Conservation (phyloP, 2,888 invertebrate species). For the Mimas tiliae region DNA sequence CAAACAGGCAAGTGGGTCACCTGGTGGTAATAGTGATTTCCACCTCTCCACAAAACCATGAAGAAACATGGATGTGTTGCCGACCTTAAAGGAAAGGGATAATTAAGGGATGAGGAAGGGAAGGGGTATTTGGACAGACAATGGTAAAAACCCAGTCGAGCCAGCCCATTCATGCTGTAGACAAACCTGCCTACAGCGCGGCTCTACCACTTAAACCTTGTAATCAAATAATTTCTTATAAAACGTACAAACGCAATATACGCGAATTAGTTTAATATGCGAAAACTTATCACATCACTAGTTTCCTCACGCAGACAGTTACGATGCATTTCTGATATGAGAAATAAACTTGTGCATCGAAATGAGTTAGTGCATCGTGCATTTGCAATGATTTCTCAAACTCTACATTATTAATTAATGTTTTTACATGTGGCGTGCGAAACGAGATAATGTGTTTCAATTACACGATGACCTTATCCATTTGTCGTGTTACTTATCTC, state of each 20-base stretch:
- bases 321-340: slow-evolving; percentile 23
- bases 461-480: slow-evolving; percentile 23
- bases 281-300: slow-evolving; percentile 6
- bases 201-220: no score
- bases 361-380: slow-evolving; percentile 13
- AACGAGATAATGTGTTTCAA: slow-evolving; percentile 22
- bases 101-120: no score
- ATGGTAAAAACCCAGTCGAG: no score
- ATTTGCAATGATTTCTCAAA: slow-evolving; percentile 23
- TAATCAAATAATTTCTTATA: no score
- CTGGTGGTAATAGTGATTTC: no score
- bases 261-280: neutral
- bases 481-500: slow-evolving; percentile 20
- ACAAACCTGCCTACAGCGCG: no score
- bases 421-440: slow-evolving; percentile 10
- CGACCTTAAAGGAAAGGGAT: no score
- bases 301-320: neutral
- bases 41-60: no score
- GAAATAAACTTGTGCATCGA: slow-evolving; percentile 15
- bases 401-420: slow-evolving; percentile 15
- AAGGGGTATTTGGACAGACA: no score
- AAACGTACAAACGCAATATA: neutral
- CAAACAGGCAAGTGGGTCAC: no score
- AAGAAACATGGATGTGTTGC: no score
- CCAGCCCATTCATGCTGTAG: no score